Evolutionary conservation across 2,797 vertebrate genomes (phyloP).

Genomic region (Etheostoma perlongum): DNA sequence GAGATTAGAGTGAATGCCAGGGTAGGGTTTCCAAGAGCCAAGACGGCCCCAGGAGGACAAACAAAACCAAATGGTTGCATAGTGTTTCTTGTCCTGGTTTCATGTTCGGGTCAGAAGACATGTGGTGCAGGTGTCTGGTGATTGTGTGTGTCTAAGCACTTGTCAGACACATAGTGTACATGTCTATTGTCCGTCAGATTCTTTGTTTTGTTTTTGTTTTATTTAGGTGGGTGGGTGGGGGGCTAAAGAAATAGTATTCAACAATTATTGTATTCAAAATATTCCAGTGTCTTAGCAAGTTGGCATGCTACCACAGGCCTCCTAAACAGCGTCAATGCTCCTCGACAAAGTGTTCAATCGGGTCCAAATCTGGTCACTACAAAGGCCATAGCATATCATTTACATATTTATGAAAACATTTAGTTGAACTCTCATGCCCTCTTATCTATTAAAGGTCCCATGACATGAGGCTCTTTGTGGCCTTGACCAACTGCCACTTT

Average conservation of each 20-base stretch:
- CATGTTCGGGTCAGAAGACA: slow-evolving; percentile 73
- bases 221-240: too few relatives aligned
- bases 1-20: slow-evolving; percentile 71
- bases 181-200: slow-evolving; percentile 20
- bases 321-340: neutral
- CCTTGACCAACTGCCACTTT: too few relatives aligned
- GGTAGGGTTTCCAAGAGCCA: slow-evolving; percentile 69
- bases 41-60: slow-evolving; percentile 68
- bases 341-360: neutral
- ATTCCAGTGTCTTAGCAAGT: neutral
- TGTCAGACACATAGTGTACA: slow-evolving; percentile 9
- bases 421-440: neutral
- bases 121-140: slow-evolving; percentile 59
- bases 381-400: neutral
- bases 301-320: neutral
- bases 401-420: neutral
- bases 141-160: slow-evolving; percentile 44
- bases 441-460: too few relatives aligned
- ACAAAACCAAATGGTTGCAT: slow-evolving; percentile 75
- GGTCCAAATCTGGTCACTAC: neutral
- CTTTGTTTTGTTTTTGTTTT: neutral
- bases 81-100: slow-evolving; percentile 74
- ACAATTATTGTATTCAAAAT: neutral
- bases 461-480: too few relatives aligned
- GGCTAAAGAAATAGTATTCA: neutral